Evolutionary conservation across 1,140 invertebrate species (phyloP), one percentile per base, ranked within the genome.

Genomic region (Apis florea): DNA sequence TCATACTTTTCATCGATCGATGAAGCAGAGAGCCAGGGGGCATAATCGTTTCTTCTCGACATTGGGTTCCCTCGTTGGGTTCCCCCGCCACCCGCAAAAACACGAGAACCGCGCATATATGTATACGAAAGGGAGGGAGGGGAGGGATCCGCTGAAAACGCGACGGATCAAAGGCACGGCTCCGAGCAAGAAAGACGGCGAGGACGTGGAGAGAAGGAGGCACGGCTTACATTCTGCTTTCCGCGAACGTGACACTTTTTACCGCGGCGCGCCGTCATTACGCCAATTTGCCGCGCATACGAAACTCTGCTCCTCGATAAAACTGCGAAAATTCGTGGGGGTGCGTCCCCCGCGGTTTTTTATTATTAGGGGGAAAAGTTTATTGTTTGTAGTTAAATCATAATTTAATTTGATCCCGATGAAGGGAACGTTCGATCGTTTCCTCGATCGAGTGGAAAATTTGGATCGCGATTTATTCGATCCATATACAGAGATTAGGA

Each of bases 221-320:
- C 53, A 75, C 53, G 83, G 78, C 79, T 83, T 72, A 83, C 88
- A 87, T 90, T 89, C 89, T 84, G 87, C 83, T 89, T 91, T 90
- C 89, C 90, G 88, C 89, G 90, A 89, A 91, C 86, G 84, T 86
- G 86, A 83, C 72, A 75, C 81, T 90, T 91, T 91, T 90, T 91
- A 86, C 80, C 59, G 56, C 79, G 80, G 66, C 61, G 86, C 85
- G 87, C 84, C 85, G 86, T 91, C 88, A 91, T 91, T 91, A 90
- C 84, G 83, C 89, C 90, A 91, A 91, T 91, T 91, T 91, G 85
- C 87, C 81, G 89, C 83, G 86, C 86, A 88, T 87, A 88, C 86
- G 83, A 83, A 87, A 85, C 74, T 53, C 49, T 21, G 72, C 67
- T 54, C 40, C 79, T 58, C 54, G 47, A 70, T 86, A 6, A 24